Evolutionary conservation across 92 coral and sea anemone genomes (phyloP).

Genomic region (Actinostola sp.): DNA sequence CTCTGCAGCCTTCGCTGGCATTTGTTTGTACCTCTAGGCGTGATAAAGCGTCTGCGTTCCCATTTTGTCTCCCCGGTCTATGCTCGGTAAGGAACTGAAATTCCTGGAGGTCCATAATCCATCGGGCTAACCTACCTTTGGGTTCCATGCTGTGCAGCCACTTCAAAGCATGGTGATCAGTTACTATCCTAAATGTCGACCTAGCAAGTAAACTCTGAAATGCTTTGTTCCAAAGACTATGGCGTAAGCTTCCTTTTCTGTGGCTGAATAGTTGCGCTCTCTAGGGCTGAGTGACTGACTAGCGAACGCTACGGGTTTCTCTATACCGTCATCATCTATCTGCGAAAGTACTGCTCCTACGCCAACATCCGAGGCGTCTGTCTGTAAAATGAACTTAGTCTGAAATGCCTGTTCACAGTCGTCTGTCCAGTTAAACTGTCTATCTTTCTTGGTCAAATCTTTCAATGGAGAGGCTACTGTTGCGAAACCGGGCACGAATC

Average conservation of each 20-base stretch:
- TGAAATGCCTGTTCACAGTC: constrained; percentile 35
- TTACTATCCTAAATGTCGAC: constrained; percentile 22
- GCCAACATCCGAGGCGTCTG: constrained; percentile 39
- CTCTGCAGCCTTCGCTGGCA: background rate
- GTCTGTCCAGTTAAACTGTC: constrained; percentile 31
- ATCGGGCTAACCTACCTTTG: constrained; percentile 41
- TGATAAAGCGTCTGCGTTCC: constrained; percentile 48
- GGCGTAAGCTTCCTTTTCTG: constrained; percentile 47
- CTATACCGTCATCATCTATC: constrained; percentile 32
- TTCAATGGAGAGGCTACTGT: constrained; percentile 35
- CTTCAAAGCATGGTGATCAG: constrained; percentile 38
- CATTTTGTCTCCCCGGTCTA: constrained; percentile 40
- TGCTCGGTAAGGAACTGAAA: constrained; percentile 45
- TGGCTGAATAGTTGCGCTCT: constrained; percentile 27
- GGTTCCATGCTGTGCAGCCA: constrained; percentile 48
- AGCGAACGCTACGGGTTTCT: constrained; percentile 25
- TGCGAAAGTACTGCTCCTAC: constrained; percentile 37
- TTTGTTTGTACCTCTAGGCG: too few relatives aligned
- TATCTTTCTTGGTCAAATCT: constrained; percentile 23
- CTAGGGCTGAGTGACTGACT: constrained; percentile 15
- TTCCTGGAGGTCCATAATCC: constrained; percentile 58
- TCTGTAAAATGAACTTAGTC: constrained; percentile 20
- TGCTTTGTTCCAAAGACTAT: constrained; percentile 21
- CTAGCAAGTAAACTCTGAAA: constrained; percentile 25
- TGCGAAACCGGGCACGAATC: constrained; percentile 30